These are phyloP conservation scores for Sinhomidia bicolor DNA, from an alignment of 2,888 invertebrate species.

Conservation along the genomic window DNA sequence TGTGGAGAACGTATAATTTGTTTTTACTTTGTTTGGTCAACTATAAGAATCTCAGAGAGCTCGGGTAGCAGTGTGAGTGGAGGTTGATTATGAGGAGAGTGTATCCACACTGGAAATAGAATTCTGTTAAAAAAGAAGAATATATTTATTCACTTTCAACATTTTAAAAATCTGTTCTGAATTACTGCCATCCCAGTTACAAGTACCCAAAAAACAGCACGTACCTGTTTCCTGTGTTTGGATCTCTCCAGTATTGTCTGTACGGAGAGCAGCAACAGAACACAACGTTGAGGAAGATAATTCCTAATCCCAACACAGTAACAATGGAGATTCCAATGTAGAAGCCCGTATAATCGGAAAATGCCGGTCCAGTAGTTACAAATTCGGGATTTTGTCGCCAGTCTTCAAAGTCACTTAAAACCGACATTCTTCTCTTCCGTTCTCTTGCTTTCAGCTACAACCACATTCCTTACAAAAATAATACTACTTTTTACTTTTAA, in stretches of 20 bases:
- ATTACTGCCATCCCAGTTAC: too few species aligned
- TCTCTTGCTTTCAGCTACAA: neutral
- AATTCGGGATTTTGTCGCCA: constrained; percentile 86
- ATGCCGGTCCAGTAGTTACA: constrained; percentile 82
- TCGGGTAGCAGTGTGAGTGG: constrained; percentile 82
- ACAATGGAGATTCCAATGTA: constrained; percentile 91
- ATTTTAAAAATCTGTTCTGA: neutral
- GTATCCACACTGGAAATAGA: constrained; percentile 92
- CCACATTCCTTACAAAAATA: neutral
- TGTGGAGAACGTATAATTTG: neutral
- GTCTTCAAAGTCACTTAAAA: constrained; percentile 85
- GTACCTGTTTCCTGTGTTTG: constrained; percentile 80
- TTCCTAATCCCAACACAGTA: constrained; percentile 86
- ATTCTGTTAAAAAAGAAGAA: constrained; percentile 84
- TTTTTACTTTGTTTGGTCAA: constrained; percentile 24
- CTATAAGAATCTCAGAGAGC: constrained; percentile 70
- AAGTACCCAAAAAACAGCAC: neutral
- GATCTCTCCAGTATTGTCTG: constrained; percentile 90
- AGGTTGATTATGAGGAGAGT: constrained; percentile 91
- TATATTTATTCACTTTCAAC: neutral
- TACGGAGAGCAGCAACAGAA: constrained; percentile 92
- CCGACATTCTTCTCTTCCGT: constrained; percentile 86
- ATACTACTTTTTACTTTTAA: too few species aligned
- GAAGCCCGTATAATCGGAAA: constrained; percentile 89
- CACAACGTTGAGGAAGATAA: constrained; percentile 89